A percentile compares a stretch with the other conserved stretches of the same genome.
phyloP scores from a whole-genome alignment of 2,888 invertebrate species.

The Bombyx huttoni region DNA sequence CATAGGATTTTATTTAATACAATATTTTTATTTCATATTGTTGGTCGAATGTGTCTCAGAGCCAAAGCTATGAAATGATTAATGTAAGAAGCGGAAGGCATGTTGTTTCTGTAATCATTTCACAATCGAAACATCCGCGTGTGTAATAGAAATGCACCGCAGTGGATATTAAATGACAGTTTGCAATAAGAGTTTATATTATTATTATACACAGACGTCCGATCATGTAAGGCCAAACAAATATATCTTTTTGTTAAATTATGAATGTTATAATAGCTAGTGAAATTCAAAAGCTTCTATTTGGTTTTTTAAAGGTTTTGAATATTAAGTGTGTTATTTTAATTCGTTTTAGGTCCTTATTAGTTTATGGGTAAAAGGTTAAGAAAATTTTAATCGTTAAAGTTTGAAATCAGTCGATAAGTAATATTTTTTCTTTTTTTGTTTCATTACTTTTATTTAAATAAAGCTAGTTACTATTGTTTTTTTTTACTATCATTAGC shows the following conservation, averaged over 20 bases:
- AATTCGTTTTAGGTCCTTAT: not conserved
- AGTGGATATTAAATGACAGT: too few relatives aligned
- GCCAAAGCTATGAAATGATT: constrained; percentile 37
- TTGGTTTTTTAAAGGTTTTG: not conserved
- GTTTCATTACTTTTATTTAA: constrained; percentile 4
- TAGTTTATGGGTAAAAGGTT: constrained; percentile 3
- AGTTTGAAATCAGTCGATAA: constrained; percentile 5
- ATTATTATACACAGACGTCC: not conserved
- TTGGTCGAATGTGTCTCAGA: constrained; percentile 44
- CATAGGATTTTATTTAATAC: constrained; percentile 41
- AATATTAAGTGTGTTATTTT: not conserved
- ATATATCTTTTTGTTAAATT: not conserved
- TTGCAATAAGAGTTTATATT: too few relatives aligned
- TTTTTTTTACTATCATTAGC: not conserved
- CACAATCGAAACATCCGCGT: constrained; percentile 15
- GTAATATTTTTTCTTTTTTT: constrained; percentile 9
- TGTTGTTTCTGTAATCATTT: constrained; percentile 21
- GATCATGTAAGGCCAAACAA: not conserved
- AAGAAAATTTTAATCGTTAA: constrained; percentile 2
- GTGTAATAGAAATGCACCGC: too few relatives aligned
- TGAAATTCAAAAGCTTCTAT: not conserved
- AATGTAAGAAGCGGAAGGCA: constrained; percentile 26
- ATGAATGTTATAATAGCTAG: not conserved
- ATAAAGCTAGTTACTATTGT: constrained; percentile 7
- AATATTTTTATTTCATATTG: constrained; percentile 32